Evolutionary conservation across 2,113 vertebrate genomes (phyloP), one percentile per base, ranked within the genome.

Genomic region (Halcyon senegalensis): DNA sequence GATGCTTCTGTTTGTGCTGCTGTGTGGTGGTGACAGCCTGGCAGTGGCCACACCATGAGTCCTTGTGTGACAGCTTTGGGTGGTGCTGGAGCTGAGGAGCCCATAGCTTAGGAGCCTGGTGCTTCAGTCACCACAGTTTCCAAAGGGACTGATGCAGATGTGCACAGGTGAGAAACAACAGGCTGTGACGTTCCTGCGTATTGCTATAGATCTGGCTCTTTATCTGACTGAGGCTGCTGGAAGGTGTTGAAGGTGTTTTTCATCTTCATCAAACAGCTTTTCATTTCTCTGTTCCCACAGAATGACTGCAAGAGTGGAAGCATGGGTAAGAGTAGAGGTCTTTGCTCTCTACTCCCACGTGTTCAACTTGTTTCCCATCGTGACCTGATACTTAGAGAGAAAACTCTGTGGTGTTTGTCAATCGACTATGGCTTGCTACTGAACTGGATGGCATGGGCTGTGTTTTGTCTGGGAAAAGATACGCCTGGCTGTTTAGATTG

Each of bases 91-190:
- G 50, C 69, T 41, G 69, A 68, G 81, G 19, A 53, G 28, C 18
- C 9, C 9, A 8, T 19, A 14, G 33, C 18, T 21, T 41, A 48
- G 14, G 41, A 39, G 16, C 30, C 37, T 53, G 50, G 19, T 41
- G 37, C n/a, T 16, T 12, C 90, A 85, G 73, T 84, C 88, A 83
- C 89, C 72, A 62, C 89, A 78, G 27, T 64, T 59, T 91, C 77
- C 33, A 50, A 59, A 43, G 83, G 79, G 48, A 58, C 80, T 27
- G 88, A 67, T 75, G 86, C 64, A 64, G 55, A 63, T 25, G 44
- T 46, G 20, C 66, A 73, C 30, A 31, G 66, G 95, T 98, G 70
- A 98, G 97, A 75, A 46, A 41, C 56, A 73, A 15, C 9, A 33
- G 67, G n/a, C 48, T 59, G 41, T 31, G 31, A 13, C 0, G 1